Evolutionary conservation across 2,113 vertebrate genomes (phyloP).

Genomic region (Cygnus atratus): DNA sequence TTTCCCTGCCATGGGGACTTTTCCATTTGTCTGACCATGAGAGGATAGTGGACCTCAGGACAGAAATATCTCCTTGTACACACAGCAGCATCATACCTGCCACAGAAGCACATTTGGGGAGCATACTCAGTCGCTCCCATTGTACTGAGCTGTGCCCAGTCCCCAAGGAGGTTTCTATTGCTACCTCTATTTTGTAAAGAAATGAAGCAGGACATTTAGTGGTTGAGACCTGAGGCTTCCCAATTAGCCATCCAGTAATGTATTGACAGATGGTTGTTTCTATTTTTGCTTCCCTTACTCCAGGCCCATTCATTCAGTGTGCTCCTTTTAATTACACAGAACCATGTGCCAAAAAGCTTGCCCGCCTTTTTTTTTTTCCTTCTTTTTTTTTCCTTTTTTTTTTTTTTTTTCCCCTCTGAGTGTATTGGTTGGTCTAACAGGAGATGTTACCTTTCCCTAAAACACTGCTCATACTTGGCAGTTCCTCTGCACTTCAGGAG

Average conservation of each 20-base stretch:
- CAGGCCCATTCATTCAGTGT: constrained; percentile 2
- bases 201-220: background rate
- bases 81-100: background rate
- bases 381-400: background rate
- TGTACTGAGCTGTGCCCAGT: background rate
- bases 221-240: constrained; percentile 9
- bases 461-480: background rate
- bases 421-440: background rate
- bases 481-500: background rate
- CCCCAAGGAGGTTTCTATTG: rapidly evolving
- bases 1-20: background rate
- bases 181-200: background rate
- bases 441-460: background rate
- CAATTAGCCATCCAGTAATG: background rate
- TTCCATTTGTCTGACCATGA: background rate
- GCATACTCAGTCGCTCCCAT: rapidly evolving
- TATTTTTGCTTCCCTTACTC: constrained; percentile 39
- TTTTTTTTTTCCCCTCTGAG: background rate
- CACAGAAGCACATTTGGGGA: rapidly evolving
- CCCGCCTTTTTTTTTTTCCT: background rate
- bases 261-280: constrained; percentile 29
- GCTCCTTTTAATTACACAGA: constrained; percentile 8
- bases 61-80: background rate
- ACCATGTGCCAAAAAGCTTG: background rate
- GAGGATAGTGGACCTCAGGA: background rate